phyloP scores from a whole-genome alignment of 2,797 vertebrate genomes.

The Allobates femoralis region DNA sequence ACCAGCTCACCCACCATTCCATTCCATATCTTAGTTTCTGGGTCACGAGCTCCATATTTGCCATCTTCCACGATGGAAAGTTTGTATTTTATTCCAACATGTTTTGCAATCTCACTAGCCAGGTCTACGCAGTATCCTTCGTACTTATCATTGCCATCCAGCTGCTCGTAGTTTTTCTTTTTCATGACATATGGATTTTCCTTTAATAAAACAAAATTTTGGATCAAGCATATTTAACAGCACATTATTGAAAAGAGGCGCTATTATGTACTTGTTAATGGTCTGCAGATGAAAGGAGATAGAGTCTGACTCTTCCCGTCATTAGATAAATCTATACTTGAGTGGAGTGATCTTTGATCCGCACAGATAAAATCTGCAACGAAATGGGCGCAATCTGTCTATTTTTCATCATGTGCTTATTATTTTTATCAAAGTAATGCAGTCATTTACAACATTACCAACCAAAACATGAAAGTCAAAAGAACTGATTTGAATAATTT shows the following conservation, averaged over 20 bases:
- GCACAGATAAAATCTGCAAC: not conserved
- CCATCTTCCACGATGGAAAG: constrained; percentile 98
- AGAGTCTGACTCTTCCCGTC: not conserved
- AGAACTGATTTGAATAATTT: constrained; percentile 3
- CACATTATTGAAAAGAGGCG: constrained; percentile 53
- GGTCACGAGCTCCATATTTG: constrained; percentile 98
- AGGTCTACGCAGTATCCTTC: constrained; percentile 99
- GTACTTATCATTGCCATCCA: constrained; percentile 99
- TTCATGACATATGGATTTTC: constrained; percentile 99
- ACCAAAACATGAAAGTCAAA: constrained; percentile 12
- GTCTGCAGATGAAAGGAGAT: constrained; percentile 47
- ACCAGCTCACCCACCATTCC: constrained; percentile 99
- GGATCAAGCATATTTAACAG: constrained; percentile 30
- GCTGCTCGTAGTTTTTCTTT: constrained; percentile 98
- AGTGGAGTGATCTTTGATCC: constrained; percentile 28
- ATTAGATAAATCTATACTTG: constrained; percentile 35
- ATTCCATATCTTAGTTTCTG: constrained; percentile 99
- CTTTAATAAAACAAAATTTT: constrained; percentile 83
- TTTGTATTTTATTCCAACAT: constrained; percentile 99
- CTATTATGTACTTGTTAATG: constrained; percentile 34
- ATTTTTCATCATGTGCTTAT: not conserved
- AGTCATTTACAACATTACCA: constrained; percentile 25
- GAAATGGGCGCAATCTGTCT: not conserved
- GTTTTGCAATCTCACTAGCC: constrained; percentile 99
- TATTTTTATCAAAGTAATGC: constrained; percentile 30